Base-by-base conservation (phyloP, 2,113 vertebrate species). In the Periophthalmodon schlosseri region DNA sequence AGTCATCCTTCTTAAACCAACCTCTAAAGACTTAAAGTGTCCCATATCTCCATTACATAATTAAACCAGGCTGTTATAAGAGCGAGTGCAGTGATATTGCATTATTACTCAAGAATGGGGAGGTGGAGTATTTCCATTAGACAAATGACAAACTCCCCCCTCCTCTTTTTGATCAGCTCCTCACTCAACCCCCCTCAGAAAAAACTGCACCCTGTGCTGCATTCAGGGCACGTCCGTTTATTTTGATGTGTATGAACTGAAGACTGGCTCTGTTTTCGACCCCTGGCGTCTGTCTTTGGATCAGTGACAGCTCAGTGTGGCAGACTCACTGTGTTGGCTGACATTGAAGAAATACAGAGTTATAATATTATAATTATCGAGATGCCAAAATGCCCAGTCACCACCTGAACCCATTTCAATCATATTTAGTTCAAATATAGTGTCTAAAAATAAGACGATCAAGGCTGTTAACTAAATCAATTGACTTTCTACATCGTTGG, bases 121-220 rank as follows among this genome's bases (percentile, higher is more conserved):
- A n/a, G 83, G 54, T 1, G n/a, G 73, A 52, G 39, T 70, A 33
- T 56, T 82, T 92, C 89, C 92, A 91, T 92, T 91, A 89, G 80
- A 79, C 57, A 90, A 91, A 90, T 90, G 82, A 89, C 82, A 84
- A 56, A 69, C 72, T 74, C 71, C n/a, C 71, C 80, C 82, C 71
- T 39, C 60, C 56, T 81, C 33, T 66, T 71, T 84, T 83, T 74
- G 7, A 72, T 76, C 80, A 69, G 78, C 72, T 77, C 78, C 72
- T 16, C 78, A 75, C 76, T 14, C 54, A 8, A 13, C 21, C 58
- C 39, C 2, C 23, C 61, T 44, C 72, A 52, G 18, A 68, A 57
- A n/a, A 64, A n/a, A 64, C 1, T 18, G 2, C 13, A 64, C 1
- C 70, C 1, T 12, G 70, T 3, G 69, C 52, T 44, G 23, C 80